Base-by-base conservation (phyloP, 1,140 invertebrate species). In the Drosophila sulfurigaster region DNA sequence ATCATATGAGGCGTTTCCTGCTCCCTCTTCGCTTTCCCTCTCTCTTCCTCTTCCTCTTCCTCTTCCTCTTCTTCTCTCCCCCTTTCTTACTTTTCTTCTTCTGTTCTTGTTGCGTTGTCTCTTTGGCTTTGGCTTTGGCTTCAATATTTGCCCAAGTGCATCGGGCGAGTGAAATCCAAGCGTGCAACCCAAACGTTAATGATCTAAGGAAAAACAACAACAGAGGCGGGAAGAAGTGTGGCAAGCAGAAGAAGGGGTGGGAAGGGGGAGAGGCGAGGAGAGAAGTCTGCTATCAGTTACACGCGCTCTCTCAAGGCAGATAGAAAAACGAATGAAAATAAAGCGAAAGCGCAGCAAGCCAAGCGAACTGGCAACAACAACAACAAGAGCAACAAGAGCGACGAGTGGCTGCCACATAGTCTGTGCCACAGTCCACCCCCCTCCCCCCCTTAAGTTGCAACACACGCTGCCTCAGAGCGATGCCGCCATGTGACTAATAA, bases 401-500 rank as follows among this genome's bases (percentile, higher is more conserved):
- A 35, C 20, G 20, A 20, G 20, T 20, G 20, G 20, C 20, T 20
- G 20, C 20, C 20, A 20, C 20, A 46, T 16, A 11, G 28, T n/a
- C 59, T 56, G 20, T 20, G 70, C 15, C 54, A 38, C 41, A 45
- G n/a, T 35, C 70, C 13, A 11, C 20, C 11, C 2, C 13, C 11
- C 13, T 4, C 11, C 7, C 7, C 32, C 32, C n/a, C 35, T 3
- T 2, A 7, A 6, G 30, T 77, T 30, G 30, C 52, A 11, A 48
- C 46, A 48, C 51, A 35, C 30, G 30, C 15, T 38, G 52, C n/a
- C 52, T 10, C 56, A 32, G 54, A n/a, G 32, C 68, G 63, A 46
- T 45, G 75, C 49, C 54, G 65, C 72, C 79, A 85, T 81, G 78
- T 87, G 88, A 89, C 88, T 91, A 91, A 91, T 91, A 88, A 91